Conservation (phyloP, 2,113 vertebrate genomes). For the Lampris incognitus region DNA sequence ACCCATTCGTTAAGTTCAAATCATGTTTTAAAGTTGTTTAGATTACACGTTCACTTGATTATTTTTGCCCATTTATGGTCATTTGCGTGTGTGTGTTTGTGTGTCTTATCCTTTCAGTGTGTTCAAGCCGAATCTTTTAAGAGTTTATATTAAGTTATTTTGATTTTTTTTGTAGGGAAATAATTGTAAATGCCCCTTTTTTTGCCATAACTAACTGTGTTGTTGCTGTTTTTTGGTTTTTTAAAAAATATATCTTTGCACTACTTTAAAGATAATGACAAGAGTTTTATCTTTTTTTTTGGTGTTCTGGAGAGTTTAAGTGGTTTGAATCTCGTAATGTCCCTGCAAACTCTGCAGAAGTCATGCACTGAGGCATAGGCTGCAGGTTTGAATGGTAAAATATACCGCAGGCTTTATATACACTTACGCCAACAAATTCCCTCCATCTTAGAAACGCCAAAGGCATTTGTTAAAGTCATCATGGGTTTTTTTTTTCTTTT, state of each 20-base stretch:
- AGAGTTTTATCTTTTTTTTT: constrained; percentile 54
- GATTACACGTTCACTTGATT: constrained; percentile 10
- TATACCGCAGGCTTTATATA: too few species aligned
- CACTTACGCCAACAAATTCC: too few species aligned
- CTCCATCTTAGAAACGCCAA: too few species aligned
- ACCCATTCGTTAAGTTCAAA: constrained; percentile 36
- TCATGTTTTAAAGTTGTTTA: neutral
- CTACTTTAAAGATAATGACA: constrained; percentile 69
- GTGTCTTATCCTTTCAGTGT: constrained; percentile 37
- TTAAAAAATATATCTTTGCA: constrained; percentile 77
- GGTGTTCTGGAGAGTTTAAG: constrained; percentile 13
- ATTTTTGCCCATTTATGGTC: constrained; percentile 13
- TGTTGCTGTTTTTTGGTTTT: constrained; percentile 35
- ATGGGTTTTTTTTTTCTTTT: neutral
- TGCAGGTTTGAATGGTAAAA: too few species aligned
- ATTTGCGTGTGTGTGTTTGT: constrained; percentile 10
- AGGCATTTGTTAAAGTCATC: neutral
- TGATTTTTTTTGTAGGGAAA: constrained; percentile 43
- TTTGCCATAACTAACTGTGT: constrained; percentile 53
- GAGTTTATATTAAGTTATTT: constrained; percentile 72
- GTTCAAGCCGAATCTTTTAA: constrained; percentile 48
- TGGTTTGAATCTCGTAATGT: too few species aligned
- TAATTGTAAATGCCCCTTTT: constrained; percentile 41
- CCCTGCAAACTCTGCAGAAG: too few species aligned
- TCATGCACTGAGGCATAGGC: neutral